Conservation (phyloP, 53 echinoderm and acorn worm species). For the Stichopus horrens region DNA sequence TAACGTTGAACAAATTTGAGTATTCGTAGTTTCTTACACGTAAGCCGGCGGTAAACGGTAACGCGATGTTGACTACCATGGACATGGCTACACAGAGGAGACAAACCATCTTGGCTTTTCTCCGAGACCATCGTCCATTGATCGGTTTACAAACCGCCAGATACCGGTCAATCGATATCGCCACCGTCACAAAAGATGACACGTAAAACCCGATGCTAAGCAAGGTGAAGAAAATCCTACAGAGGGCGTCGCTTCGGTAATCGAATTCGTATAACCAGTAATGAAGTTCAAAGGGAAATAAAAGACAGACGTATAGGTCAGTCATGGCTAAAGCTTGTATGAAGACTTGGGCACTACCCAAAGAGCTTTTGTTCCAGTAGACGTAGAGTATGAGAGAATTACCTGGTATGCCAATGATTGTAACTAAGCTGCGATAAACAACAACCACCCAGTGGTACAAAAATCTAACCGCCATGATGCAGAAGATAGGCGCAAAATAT, state of each 20-base stretch:
- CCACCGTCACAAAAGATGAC: constrained; percentile 57
- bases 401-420: constrained; percentile 64
- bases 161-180: constrained; percentile 66
- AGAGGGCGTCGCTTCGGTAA: constrained; percentile 3
- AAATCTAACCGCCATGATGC: constrained; percentile 1
- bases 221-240: constrained; percentile 10
- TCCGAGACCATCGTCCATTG: constrained; percentile 51
- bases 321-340: constrained; percentile 51
- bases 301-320: constrained; percentile 44
- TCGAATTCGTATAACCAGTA: constrained; percentile 36
- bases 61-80: not conserved
- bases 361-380: constrained; percentile 55
- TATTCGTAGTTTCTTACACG: not conserved
- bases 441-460: constrained; percentile 5
- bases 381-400: constrained; percentile 64
- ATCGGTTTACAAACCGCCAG: constrained; percentile 61
- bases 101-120: constrained; percentile 48
- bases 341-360: constrained; percentile 65
- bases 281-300: constrained; percentile 23
- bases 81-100: constrained; percentile 17
- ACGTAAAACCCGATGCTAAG: constrained; percentile 44
- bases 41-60: constrained; percentile 9
- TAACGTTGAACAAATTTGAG: not conserved
- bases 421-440: constrained; percentile 44
- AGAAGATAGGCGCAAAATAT: not conserved